Base-by-base conservation (phyloP, 2,797 vertebrate species). In the Muraenolepis orangiensis region DNA sequence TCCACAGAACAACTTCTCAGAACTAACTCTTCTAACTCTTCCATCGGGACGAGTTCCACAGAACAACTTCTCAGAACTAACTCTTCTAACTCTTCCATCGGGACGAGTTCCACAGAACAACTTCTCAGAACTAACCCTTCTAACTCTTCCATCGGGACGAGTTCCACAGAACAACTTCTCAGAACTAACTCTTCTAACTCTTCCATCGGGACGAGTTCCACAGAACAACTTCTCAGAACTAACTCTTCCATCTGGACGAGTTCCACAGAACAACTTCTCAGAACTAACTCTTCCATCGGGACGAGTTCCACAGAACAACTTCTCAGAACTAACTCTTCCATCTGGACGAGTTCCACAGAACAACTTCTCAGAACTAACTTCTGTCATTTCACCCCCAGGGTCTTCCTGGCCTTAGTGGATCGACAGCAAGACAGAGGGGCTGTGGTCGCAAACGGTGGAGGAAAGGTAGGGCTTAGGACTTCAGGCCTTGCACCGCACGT, bases 391-490 rank as follows among this genome's bases (percentile, higher is more conserved):
- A 82, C 76, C 42, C 18, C 16, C 80, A 99, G 98, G 84, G 96
- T 98, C 57, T 98, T 99, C 84, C 91, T 99, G 92, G 96, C 98
- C 0, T 84, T 98, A 84, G 98, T 99, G 81, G 95, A 96, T 8
- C 93, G 96, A 8, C 93, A 95, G 0, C 96, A 96, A 86, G 97
- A 98, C 86, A 90, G 98, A n/a, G 98, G 98, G 16, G 88, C 89
- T 0, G 96, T 99, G 80, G 97, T 99, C 18, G 98, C 98, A 6
- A 96, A 98, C 75, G 98, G 98, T 81, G 98, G 97, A 79, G 98
- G 98, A 88, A 99, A 98, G 95, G 98, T 99, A 89, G 32, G 32
- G 23, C 12, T 38, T 38, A n/a, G n/a, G n/a, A 38, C 36, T 38
- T 3, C 32, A 34, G 32, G 32, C 32, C 32, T 34, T n/a, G n/a